phyloP scores from a whole-genome alignment of 2,113 vertebrate species.

The Myotis yumanensis region DNA sequence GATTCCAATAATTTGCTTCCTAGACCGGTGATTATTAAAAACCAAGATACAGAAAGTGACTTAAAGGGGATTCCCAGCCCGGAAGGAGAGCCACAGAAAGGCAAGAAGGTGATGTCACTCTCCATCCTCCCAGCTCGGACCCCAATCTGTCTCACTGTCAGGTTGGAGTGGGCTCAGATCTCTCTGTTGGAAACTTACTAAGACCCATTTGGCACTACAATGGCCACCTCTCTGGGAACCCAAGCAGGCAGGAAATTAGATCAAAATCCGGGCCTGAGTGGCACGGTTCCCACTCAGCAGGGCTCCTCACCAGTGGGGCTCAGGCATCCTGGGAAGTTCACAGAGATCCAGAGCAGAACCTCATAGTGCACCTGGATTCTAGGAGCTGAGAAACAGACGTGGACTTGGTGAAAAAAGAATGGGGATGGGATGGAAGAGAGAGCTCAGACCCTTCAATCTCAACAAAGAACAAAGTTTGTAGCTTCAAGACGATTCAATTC shows the following conservation, averaged over 20 bases:
- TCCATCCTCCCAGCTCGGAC: neutral
- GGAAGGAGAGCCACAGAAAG: neutral
- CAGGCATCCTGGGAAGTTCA: neutral
- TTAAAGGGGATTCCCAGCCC: neutral
- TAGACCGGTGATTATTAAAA: neutral
- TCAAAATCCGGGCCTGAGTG: neutral
- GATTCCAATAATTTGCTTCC: neutral
- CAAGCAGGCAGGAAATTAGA: neutral
- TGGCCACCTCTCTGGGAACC: neutral
- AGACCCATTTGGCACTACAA: neutral
- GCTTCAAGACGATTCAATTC: neutral
- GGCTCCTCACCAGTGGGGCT: neutral
- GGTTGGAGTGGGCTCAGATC: neutral
- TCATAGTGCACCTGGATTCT: neutral
- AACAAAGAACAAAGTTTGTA: neutral
- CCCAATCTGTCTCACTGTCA: constrained; percentile 1
- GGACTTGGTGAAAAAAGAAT: neutral
- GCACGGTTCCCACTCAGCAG: fast-evolving
- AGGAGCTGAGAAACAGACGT: neutral
- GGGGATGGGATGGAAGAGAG: neutral
- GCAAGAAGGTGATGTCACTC: neutral
- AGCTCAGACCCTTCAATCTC: neutral
- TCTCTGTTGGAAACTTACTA: constrained; percentile 17
- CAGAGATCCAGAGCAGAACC: neutral
- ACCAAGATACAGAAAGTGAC: neutral